Evolutionary conservation across 2,888 invertebrate genomes (phyloP), one percentile per base, ranked within the genome.

Genomic region (Aphidius colemani): DNA sequence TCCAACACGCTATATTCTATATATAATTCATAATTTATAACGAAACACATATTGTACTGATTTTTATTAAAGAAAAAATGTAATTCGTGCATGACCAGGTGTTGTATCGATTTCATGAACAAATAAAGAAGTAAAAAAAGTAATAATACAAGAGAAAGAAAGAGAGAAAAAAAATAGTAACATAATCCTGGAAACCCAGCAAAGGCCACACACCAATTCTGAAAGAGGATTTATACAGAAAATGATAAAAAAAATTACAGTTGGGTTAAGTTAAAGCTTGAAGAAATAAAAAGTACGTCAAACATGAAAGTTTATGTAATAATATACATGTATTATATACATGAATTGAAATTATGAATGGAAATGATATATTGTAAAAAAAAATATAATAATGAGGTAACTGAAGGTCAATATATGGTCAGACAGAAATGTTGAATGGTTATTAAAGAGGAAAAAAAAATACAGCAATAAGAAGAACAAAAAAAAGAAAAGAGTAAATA

Each of bases 111-210:
- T 78, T 77, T 74, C 73, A 65, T 53, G 60, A 45, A 60, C 63
- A 56, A 56, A 64, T 59, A 55, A 60, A 64, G 30, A 3, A 30
- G 30, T 4, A 56, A 56, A 64, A 59, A 55, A 60, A 64, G 13
- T 18, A 18, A 18, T 18, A 18, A 18, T 18, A 18, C 13, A 18
- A 18, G 13, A 18, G 13, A 18, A 18, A 18, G 13, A 18, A 2
- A 18, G 13, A 18, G 13, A n/a, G 13, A 62, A 65, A 59, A 59
- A 59, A 61, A 56, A 60, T 66, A 71, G 76, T 72, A 77, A 79
- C 68, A 71, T 67, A 74, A 78, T 74, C 72, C 73, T 67, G 67
- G 78, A 79, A 79, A 75, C 79, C 79, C 65, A 60, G 71, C 71
- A 75, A 75, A 70, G 67, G 67, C 72, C 67, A 67, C 8, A 18